These are phyloP conservation scores for Thunnus maccoyii DNA, from an alignment of 2,113 vertebrate genomes.

Conservation along the genomic window DNA sequence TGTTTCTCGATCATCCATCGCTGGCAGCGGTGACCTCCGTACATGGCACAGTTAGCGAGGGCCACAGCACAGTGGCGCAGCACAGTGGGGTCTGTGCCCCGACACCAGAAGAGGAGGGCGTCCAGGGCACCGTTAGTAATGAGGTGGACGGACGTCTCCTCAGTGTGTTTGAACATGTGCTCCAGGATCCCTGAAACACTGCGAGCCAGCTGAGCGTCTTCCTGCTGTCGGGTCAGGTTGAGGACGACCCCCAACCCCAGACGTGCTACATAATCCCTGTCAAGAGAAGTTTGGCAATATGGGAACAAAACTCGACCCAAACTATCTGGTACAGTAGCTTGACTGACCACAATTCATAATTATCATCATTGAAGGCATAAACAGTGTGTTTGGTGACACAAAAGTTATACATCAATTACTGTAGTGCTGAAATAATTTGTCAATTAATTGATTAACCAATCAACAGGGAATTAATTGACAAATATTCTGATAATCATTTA, in stretches of 20 bases:
- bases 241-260: slow-evolving; percentile 94
- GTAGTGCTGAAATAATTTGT: no score
- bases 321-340: not conserved
- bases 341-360: no score
- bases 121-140: slow-evolving; percentile 93
- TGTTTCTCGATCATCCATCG: slow-evolving; percentile 95
- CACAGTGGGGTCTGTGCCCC: slow-evolving; percentile 89
- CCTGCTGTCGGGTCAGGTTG: slow-evolving; percentile 91
- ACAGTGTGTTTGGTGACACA: no score
- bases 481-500: no score
- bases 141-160: slow-evolving; percentile 93
- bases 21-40: slow-evolving; percentile 93
- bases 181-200: slow-evolving; percentile 94
- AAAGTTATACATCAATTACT: no score
- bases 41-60: slow-evolving; percentile 96
- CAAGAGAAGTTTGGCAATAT: not conserved
- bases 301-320: not conserved
- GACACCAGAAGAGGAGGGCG: slow-evolving; percentile 95
- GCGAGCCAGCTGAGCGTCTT: slow-evolving; percentile 89
- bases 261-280: slow-evolving; percentile 93
- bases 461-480: no score
- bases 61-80: slow-evolving; percentile 95
- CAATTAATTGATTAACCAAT: no score
- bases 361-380: no score
- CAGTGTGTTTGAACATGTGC: slow-evolving; percentile 99